These are phyloP conservation scores for Caenorhabditis elegans DNA, from an alignment of 1,140 invertebrate species.

Conservation along the genomic window DNA sequence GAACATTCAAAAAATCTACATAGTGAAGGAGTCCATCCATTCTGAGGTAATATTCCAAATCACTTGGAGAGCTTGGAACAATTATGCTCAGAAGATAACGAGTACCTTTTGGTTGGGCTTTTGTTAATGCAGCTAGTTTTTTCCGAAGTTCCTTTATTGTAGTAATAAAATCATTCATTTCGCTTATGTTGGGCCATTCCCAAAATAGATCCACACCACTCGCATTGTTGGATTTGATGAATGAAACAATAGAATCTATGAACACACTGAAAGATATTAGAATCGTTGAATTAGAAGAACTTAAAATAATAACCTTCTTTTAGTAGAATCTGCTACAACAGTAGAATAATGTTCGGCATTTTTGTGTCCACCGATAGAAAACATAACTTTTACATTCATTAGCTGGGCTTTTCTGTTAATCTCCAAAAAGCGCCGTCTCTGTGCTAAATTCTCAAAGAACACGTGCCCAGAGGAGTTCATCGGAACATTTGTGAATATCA, in stretches of 20 bases:
- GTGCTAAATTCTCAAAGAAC: not conserved
- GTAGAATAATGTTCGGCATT: not conserved
- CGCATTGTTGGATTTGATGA: not conserved
- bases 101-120: not conserved
- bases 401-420: not conserved
- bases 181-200: conserved; percentile 51
- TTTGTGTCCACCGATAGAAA: not conserved
- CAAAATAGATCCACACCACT: not conserved
- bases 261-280: too few relatives aligned
- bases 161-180: not conserved
- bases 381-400: not conserved
- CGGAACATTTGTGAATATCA: not conserved
- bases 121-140: not conserved
- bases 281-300: not conserved
- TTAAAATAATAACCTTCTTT: not conserved
- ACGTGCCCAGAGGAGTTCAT: conserved; percentile 50
- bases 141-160: conserved; percentile 46
- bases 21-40: not conserved
- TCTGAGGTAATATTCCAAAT: not conserved
- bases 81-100: not conserved
- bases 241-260: not conserved
- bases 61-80: not conserved
- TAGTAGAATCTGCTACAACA: not conserved
- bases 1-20: not conserved
- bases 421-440: not conserved